Conservation (phyloP, 1,140 invertebrate species). For the Drosophila tani region DNA sequence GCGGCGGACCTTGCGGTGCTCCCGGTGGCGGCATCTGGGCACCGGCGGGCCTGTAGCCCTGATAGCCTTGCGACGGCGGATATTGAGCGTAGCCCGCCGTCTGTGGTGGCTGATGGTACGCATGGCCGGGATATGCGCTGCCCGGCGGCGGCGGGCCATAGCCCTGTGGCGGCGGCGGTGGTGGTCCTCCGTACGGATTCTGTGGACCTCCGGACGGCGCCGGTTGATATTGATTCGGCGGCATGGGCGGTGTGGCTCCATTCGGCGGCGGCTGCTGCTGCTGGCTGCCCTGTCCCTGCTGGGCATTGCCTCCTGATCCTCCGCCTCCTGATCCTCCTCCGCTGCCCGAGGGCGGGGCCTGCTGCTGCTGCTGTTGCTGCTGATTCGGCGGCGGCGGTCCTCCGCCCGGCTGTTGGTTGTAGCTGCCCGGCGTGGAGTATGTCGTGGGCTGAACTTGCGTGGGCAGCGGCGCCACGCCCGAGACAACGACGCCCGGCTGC, state of each 20-base stretch:
- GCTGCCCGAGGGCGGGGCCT: conserved; percentile 39
- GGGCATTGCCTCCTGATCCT: conserved; percentile 24
- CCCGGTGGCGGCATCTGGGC: conserved; percentile 84
- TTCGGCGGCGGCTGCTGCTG: conserved; percentile 57
- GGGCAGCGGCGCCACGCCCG: conserved; percentile 65
- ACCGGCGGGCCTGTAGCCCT: conserved; percentile 76
- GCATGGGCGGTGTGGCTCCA: conserved; percentile 72
- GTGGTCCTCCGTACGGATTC: conserved; percentile 74
- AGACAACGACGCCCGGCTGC: conserved; percentile 63
- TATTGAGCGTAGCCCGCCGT: conserved; percentile 80
- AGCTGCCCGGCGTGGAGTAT: conserved; percentile 75
- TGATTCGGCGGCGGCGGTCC: conserved; percentile 52
- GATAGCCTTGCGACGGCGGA: conserved; percentile 80
- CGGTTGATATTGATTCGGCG: conserved; percentile 82
- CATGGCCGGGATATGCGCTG: conserved; percentile 79
- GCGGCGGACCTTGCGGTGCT: conserved; percentile 80
- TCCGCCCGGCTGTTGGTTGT: conserved; percentile 51
- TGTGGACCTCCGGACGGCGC: conserved; percentile 74
- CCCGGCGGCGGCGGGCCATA: conserved; percentile 81
- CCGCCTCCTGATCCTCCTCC: conserved; percentile 7
- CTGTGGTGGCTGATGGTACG: conserved; percentile 80
- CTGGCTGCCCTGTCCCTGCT: conserved; percentile 50
- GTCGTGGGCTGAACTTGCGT: conserved; percentile 74
- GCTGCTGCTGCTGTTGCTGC: conserved; percentile 58
- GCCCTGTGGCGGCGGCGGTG: conserved; percentile 73